Evolutionary conservation across 2,888 invertebrate genomes (phyloP), one percentile per base, ranked within the genome.

Genomic region (Arctia plantaginis): DNA sequence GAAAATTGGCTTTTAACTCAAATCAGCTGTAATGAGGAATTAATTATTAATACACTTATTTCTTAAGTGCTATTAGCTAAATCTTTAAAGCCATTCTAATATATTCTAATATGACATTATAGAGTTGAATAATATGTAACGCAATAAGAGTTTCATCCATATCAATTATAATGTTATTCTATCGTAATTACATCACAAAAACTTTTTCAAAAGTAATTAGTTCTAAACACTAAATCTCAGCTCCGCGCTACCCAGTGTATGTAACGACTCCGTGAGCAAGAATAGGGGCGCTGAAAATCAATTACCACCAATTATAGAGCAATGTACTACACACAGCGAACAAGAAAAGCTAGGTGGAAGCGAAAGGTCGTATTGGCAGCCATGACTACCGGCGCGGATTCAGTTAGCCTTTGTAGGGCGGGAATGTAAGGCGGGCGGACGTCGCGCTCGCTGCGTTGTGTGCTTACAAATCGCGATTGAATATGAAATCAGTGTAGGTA

Each of bases 361-460:
- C 74, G 83, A 82, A 85, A 85, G 80, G 85, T 82, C 83, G 77
- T 83, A 85, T 78, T 62, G 73, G 66, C 75, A 66, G 70, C 15
- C 73, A 64, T 70, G 70, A 70, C 51, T 70, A 66, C 72, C 75
- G 75, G 72, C 69, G 86, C 65, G 51, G 69, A 66, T 59, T 87
- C 88, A 82, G 87, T 84, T 77, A 81, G 81, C 78, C 74, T 80
- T 85, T 86, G 86, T 69, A 79, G 79, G 86, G 85, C 89, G 85
- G 79, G 77, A 79, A 74, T 80, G 82, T 72, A 85, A 87, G 90
- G 87, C 87, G 91, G 88, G 84, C 82, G 87, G 80, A 62, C 66
- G 73, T 78, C 71, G 71, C 78, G 73, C 74, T 23, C 68, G 55
- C 69, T 35, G 67, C 69, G 76, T 69, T 66, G 72, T 73, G 82